A percentile compares a stretch with the other conserved stretches of the same genome.
phyloP scores from a whole-genome alignment of 2,888 invertebrate species.

The Drosophila birchii region DNA sequence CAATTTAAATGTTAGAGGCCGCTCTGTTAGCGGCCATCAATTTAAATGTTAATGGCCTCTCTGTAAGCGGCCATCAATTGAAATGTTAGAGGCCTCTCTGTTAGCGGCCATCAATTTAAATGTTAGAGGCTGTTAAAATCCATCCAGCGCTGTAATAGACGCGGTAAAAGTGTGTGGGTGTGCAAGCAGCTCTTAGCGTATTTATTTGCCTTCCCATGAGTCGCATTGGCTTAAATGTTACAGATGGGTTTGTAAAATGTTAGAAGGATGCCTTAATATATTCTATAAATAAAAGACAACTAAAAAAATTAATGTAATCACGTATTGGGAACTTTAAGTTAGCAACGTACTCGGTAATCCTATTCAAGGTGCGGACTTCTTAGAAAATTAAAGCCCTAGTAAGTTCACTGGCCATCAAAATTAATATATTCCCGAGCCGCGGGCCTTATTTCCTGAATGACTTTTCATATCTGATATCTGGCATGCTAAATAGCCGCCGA shows the following conservation, averaged over 20 bases:
- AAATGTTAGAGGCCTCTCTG: too few species aligned
- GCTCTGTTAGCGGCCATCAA: constrained; percentile 58
- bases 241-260: too few species aligned
- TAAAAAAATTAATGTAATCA: too few species aligned
- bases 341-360: background rate
- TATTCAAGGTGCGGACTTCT: background rate
- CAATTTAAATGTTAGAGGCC: background rate
- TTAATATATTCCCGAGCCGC: constrained; percentile 24
- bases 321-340: background rate
- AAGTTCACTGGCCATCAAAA: constrained; percentile 36
- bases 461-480: constrained; percentile 45
- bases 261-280: too few species aligned
- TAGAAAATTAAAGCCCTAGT: background rate
- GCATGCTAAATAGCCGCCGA: constrained; percentile 41
- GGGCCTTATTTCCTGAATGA: constrained; percentile 42
- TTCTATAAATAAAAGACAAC: too few species aligned
- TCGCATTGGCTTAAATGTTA: too few species aligned
- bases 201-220: too few species aligned
- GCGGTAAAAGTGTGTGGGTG: too few species aligned
- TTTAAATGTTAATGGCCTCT: constrained; percentile 69
- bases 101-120: constrained; percentile 68
- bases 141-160: too few species aligned
- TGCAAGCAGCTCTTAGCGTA: too few species aligned
- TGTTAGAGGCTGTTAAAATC: constrained; percentile 57
- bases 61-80: too few species aligned